Evolutionary conservation across 2,888 invertebrate species (phyloP).

Genomic region (Meteorus colon): DNA sequence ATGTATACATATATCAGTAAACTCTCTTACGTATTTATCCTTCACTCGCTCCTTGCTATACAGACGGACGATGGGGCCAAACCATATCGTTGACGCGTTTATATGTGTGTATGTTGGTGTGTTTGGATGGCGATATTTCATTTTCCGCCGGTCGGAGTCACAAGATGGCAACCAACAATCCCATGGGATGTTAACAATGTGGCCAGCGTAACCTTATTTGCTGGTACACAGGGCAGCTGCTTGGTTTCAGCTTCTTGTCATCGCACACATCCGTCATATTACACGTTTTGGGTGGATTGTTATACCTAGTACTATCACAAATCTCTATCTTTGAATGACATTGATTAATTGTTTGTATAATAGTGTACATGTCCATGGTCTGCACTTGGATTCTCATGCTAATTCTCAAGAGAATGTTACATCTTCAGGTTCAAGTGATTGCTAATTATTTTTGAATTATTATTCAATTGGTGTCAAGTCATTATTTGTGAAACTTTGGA

Average conservation of each 20-base stretch:
- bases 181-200: constrained; percentile 53
- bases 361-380: background rate
- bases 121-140: constrained; percentile 54
- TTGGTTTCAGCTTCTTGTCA: background rate
- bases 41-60: constrained; percentile 33
- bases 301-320: background rate
- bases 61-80: constrained; percentile 17
- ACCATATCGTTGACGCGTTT: background rate
- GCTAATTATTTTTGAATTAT: background rate
- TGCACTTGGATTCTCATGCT: background rate
- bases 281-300: constrained; percentile 17
- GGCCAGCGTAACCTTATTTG: constrained; percentile 48
- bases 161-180: constrained; percentile 51
- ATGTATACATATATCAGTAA: constrained; percentile 22
- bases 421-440: background rate
- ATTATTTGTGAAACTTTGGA: too few relatives aligned
- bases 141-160: constrained; percentile 59
- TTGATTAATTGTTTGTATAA: constrained; percentile 19
- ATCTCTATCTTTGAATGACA: constrained; percentile 9
- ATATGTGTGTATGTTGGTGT: constrained; percentile 19
- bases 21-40: constrained; percentile 33
- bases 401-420: background rate
- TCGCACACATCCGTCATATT: constrained; percentile 4
- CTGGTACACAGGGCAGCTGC: constrained; percentile 34
- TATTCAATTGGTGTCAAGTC: background rate